Conservation (phyloP, 2,888 invertebrate genomes). For the Lamproptera curius region DNA sequence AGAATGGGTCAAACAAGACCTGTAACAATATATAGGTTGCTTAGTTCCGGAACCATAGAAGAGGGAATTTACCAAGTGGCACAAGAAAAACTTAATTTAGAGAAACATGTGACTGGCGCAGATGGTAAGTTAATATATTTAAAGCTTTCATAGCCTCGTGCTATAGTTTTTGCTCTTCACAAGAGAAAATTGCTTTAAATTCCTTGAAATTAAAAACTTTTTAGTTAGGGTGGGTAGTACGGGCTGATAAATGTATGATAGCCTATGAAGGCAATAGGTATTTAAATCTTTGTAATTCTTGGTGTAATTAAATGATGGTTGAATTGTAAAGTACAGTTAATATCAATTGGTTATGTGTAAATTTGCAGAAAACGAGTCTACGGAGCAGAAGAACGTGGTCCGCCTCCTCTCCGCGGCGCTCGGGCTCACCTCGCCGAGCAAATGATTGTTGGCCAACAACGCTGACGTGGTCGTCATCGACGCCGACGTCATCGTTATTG, state of each 20-base stretch:
- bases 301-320: too few species aligned
- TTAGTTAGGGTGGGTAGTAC: too few species aligned
- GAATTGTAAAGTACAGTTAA: not conserved
- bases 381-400: constrained; percentile 88
- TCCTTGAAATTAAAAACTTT: too few species aligned
- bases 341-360: not conserved
- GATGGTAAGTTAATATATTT: constrained; percentile 78
- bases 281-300: too few species aligned
- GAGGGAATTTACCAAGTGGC: constrained; percentile 95
- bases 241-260: too few species aligned
- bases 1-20: constrained; percentile 88
- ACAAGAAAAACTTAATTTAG: constrained; percentile 93
- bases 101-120: constrained; percentile 88
- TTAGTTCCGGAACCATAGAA: constrained; percentile 93
- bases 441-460: constrained; percentile 46
- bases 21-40: constrained; percentile 90
- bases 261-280: too few species aligned
- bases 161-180: too few species aligned
- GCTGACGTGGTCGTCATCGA: not conserved
- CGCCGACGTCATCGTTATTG: constrained; percentile 29
- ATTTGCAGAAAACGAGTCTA: constrained; percentile 81
- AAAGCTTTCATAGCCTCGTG: too few species aligned
- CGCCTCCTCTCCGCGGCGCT: constrained; percentile 88
- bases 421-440: constrained; percentile 76
- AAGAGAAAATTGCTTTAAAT: too few species aligned